Base-by-base conservation (phyloP, 2,888 invertebrate species). In the Hecatera dysodea region DNA sequence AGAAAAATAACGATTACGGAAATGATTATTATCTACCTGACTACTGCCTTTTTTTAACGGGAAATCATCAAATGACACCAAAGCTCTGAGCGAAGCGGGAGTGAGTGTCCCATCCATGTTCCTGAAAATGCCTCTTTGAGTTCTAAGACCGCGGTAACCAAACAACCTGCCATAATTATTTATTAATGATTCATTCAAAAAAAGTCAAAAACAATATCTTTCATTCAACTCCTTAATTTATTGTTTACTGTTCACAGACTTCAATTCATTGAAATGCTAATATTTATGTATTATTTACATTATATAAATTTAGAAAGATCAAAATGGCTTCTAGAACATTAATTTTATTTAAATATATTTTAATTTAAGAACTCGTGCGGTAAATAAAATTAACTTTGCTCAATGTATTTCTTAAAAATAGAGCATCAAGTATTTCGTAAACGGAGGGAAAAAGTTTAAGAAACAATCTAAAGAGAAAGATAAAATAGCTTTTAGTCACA, bases 261-360 rank as follows among this genome's bases (percentile, higher is more conserved):
- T 27, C n/a, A 46, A 42, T 53, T 42, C 24, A 72, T 62, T 48
- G 15, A 48, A 57, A 66, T 33, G 33, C 15, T 33, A 65, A 46
- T 9, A 15, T 22, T 44, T 24, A 24, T 17, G 24, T 36, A 15
- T 60, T 61, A 72, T 72, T 56, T 50, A 64, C 29, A 39, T 22
- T 29, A 46, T 17, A 12, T 61, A 53, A 29, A 73, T 59, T 46
- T 4, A n/a, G 46, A 22, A 42, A 39, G 36, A 24, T 44, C 1
- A 46, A 62, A 12, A 22, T 2, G 50, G 60, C 50, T 52, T 5
- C 7, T 33, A 22, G 36, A 61, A 12, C 9, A 2, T 27, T 15
- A 50, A 62, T 52, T 52, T 36, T 44, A 50, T 57, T 72, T 6
- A 50, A 39, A 46, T 46, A 17, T 19, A 67, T 67, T 65, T 52